phyloP scores from a whole-genome alignment of 2,113 vertebrate genomes.

The Pleuronectes platessa region DNA sequence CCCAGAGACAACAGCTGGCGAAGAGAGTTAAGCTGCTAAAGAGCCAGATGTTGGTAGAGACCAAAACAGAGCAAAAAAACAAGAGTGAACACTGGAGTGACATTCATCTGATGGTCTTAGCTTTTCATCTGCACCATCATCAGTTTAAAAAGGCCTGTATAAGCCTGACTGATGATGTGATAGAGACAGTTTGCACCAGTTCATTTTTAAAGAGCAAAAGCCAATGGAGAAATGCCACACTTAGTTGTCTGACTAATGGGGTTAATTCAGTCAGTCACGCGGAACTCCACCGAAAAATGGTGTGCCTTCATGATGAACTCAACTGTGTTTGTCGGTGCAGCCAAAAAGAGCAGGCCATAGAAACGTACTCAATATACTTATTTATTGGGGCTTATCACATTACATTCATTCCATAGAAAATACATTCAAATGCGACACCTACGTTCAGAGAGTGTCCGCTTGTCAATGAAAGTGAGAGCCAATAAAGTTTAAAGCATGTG shows the following conservation, averaged over 20 bases:
- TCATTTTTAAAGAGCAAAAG: not conserved
- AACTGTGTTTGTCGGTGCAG: not conserved
- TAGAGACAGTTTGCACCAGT: not conserved
- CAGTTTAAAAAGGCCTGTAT: not conserved
- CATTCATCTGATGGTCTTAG: not conserved
- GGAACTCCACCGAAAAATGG: too few species aligned
- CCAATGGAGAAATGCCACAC: not conserved
- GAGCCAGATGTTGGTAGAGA: too few species aligned
- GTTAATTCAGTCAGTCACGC: not conserved
- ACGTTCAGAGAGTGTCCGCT: conserved; percentile 55
- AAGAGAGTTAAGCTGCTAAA: too few species aligned
- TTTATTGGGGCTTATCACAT: conserved; percentile 77
- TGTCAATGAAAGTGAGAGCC: conserved; percentile 56
- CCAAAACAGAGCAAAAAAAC: not conserved
- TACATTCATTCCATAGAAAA: conserved; percentile 84
- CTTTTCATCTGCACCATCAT: not conserved
- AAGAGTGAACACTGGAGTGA: not conserved
- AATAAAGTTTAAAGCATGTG: conserved; percentile 74
- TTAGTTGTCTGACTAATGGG: not conserved
- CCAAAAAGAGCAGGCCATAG: not conserved
- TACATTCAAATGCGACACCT: conserved; percentile 81
- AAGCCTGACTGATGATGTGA: too few species aligned
- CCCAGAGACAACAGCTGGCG: too few species aligned
- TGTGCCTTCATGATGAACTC: too few species aligned
- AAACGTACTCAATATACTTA: conserved; percentile 36